These are phyloP conservation scores for Bombus consobrinus DNA, from an alignment of 1,140 invertebrate genomes.

Conservation along the genomic window DNA sequence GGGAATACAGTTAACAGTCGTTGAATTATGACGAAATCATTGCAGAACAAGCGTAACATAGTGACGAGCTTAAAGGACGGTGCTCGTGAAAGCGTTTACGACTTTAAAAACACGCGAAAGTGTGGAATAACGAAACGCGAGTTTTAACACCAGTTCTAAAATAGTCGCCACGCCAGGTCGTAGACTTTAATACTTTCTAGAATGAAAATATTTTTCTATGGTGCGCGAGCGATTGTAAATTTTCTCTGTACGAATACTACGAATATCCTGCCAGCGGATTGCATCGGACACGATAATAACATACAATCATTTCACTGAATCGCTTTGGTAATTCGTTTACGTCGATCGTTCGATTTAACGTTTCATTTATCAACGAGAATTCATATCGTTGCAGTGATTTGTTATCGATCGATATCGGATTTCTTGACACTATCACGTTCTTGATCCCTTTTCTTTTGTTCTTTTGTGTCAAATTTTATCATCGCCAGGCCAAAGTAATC, in stretches of 20 bases:
- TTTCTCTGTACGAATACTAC: neutral
- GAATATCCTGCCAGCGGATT: neutral
- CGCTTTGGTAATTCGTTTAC: constrained; percentile 5
- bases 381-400: constrained; percentile 12
- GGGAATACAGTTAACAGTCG: neutral
- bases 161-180: neutral
- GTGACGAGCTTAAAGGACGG: neutral
- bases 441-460: neutral
- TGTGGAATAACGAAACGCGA: constrained; percentile 17
- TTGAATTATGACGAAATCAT: constrained; percentile 39
- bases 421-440: neutral
- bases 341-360: neutral
- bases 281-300: neutral
- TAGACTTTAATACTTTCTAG: constrained; percentile 6
- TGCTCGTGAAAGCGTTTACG: constrained; percentile 52
- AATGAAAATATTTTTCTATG: constrained; percentile 13
- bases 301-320: too few relatives aligned
- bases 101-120: constrained; percentile 41
- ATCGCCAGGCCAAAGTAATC: neutral
- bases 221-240: neutral
- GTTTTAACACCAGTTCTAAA: constrained; percentile 10
- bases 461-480: neutral
- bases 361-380: neutral
- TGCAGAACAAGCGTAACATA: constrained; percentile 4
- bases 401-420: constrained; percentile 12